Evolutionary conservation across 2,797 vertebrate genomes (phyloP), one percentile per base, ranked within the genome.

Genomic region (Odontamblyopus rebecca): DNA sequence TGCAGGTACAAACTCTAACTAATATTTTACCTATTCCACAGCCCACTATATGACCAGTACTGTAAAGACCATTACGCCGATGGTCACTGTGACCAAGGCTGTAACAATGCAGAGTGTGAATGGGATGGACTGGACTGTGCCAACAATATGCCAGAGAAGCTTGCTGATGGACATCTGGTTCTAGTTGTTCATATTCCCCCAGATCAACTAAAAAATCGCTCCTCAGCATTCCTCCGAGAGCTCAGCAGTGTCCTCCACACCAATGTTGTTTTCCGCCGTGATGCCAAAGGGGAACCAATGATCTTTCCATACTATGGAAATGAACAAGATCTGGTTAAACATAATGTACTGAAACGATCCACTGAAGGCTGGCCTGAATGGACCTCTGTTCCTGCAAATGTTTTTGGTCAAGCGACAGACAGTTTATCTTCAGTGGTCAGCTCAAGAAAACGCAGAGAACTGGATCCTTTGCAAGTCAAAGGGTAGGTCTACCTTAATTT

Each of bases 61-160:
- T 99, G 98, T 81, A 98, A 96, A 86, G 98, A 99, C 85, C 97
- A 99, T 91, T 99, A 98, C 64, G 94, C 96, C 0, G 97, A 99
- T 0, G 97, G 97, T 2, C 96, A 99, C 90, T 99, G 98, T 0
- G 98, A 99, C 88, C 98, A 99, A 86, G 98, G 98, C 74, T 99
- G 98, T 85, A 99, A 99, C 88, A 98, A 96, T 0, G 97, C 95
- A 0, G 98, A 98, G 81, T 99, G 98, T 0, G 97, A 98, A 75
- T 99, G 98, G 98, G 98, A 99, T 0, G 98, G 98, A 5, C 92
- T 99, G 87, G 98, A 99, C 90, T 99, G 98, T 1, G 96, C 97
- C 0, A 94, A 96, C 82, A 95, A 97, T 71, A 91, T 98, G 86
- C 98, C 98, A 0, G 95, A 99, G 91, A 96, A 96, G 77, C 93